phyloP scores from a whole-genome alignment of 2,888 invertebrate species.

The Sinopyrophorus schimmeli region DNA sequence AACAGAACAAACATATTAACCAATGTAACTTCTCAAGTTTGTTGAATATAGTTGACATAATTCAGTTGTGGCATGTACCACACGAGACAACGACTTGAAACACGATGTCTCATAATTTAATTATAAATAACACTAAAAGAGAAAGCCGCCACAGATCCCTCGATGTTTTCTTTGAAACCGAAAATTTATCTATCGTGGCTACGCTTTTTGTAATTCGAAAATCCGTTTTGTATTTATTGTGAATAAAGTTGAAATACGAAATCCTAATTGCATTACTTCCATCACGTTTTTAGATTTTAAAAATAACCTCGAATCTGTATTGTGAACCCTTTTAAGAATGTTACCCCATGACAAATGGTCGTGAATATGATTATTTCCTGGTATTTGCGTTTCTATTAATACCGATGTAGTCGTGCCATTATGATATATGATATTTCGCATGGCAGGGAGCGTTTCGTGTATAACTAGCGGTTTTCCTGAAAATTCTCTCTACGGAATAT shows the following conservation, averaged over 20 bases:
- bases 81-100: too few species aligned
- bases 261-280: constrained; percentile 14
- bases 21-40: too few species aligned
- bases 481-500: constrained; percentile 3
- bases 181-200: constrained; percentile 4
- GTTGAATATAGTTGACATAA: too few species aligned
- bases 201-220: constrained; percentile 13
- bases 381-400: constrained; percentile 20
- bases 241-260: constrained; percentile 17
- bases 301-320: too few species aligned
- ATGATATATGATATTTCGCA: constrained; percentile 19
- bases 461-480: constrained; percentile 1
- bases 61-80: too few species aligned
- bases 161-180: constrained; percentile 7
- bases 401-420: constrained; percentile 16
- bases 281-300: constrained; percentile 21
- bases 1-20: too few species aligned
- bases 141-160: constrained; percentile 1
- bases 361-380: constrained; percentile 20
- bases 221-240: constrained; percentile 13
- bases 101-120: too few species aligned
- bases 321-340: constrained; percentile 13
- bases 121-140: constrained; percentile 12
- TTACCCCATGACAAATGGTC: constrained; percentile 22
- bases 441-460: constrained; percentile 4